These are phyloP conservation scores for Alligator mississippiensis DNA, from an alignment of 2,113 vertebrate genomes.

Conservation along the genomic window DNA sequence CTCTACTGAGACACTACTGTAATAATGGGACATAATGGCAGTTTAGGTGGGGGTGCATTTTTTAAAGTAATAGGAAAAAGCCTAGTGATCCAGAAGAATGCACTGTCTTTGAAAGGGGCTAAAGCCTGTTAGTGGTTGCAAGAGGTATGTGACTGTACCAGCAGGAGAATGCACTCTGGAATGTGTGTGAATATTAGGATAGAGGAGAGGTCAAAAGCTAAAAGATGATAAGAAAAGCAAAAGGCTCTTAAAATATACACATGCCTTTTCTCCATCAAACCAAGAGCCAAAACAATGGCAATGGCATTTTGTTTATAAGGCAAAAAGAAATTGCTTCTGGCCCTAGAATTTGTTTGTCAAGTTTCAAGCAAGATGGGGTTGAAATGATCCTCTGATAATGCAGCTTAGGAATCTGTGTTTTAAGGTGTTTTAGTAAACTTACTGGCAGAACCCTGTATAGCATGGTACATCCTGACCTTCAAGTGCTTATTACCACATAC, in stretches of 20 bases:
- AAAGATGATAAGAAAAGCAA: constrained; percentile 56
- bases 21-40: constrained; percentile 39
- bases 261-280: constrained; percentile 44
- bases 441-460: neutral
- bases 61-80: no score
- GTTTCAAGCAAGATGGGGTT: constrained; percentile 8
- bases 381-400: constrained; percentile 30
- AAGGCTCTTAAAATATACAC: constrained; percentile 56
- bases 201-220: constrained; percentile 67
- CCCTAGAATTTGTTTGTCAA: constrained; percentile 41
- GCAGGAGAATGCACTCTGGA: neutral
- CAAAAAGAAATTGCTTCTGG: constrained; percentile 50
- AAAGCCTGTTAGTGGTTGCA: neutral
- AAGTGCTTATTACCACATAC: neutral
- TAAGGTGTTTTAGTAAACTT: constrained; percentile 23
- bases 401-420: constrained; percentile 38
- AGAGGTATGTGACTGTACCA: neutral
- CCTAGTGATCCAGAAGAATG: constrained; percentile 40
- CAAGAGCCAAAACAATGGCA: constrained; percentile 41
- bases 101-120: constrained; percentile 32
- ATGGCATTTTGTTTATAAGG: constrained; percentile 56
- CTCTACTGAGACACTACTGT: constrained; percentile 48
- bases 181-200: neutral
- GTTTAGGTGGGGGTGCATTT: constrained; percentile 19
- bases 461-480: neutral